Evolutionary conservation across 1,140 invertebrate genomes (phyloP).

Genomic region (Panagrolaimus sp.): DNA sequence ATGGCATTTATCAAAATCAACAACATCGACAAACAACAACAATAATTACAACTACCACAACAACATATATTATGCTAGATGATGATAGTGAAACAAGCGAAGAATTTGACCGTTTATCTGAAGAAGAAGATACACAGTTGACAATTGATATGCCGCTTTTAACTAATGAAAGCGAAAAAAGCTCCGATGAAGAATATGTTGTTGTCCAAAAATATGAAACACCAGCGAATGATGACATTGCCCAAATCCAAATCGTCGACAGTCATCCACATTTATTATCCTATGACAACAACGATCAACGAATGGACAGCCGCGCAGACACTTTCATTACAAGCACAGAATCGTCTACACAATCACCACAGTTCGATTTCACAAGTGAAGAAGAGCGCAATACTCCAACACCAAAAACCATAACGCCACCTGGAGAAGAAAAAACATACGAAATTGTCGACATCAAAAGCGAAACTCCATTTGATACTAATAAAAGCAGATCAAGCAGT

Average conservation of each 20-base stretch:
- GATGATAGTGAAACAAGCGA: slow-evolving; percentile 11
- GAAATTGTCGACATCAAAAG: background rate
- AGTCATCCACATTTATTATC: background rate
- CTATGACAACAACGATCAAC: background rate
- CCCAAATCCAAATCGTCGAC: background rate
- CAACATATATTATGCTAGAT: slow-evolving; percentile 7
- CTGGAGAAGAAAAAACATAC: background rate
- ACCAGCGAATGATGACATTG: background rate
- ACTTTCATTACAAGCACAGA: background rate
- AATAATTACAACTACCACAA: slow-evolving; percentile 12
- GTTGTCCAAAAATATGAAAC: slow-evolving; percentile 3
- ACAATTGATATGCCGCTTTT: slow-evolving; percentile 1
- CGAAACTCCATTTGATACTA: background rate
- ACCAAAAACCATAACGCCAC: background rate
- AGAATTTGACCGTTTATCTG: slow-evolving; percentile 4
- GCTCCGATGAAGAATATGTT: background rate
- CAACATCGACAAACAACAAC: slow-evolving; percentile 10
- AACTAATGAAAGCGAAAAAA: background rate
- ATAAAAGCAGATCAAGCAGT: background rate
- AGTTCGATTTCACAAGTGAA: background rate
- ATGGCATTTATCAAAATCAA: background rate
- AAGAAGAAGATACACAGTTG: slow-evolving; percentile 9
- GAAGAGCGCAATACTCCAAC: background rate
- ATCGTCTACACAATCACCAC: background rate
- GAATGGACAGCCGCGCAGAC: background rate